phyloP scores from a whole-genome alignment of 2,888 invertebrate species.

The Macrosiphum euphorbiae region DNA sequence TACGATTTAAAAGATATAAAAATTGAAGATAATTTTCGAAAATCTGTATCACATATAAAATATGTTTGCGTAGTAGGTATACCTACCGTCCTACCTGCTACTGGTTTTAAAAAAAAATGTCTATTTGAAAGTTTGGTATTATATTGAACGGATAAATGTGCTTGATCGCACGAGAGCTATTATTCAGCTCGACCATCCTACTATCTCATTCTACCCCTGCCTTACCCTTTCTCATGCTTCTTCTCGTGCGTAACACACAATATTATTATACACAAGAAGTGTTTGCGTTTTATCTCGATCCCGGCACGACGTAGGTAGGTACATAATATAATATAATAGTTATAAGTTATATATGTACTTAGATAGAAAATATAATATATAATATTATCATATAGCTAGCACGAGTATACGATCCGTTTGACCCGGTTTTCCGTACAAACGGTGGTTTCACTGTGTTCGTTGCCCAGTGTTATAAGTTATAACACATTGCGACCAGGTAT shows the following conservation, averaged over 20 bases:
- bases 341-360: not conserved
- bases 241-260: not conserved
- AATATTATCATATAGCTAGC: not conserved
- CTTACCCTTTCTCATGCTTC: not conserved
- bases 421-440: slow-evolving; percentile 1
- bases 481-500: not conserved
- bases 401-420: not conserved
- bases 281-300: not conserved
- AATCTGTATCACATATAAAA: not conserved
- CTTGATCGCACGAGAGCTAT: not conserved
- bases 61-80: not conserved
- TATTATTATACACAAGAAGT: not conserved
- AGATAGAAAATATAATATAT: not conserved
- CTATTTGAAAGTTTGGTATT: not conserved
- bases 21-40: not conserved
- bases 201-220: not conserved
- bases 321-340: not conserved
- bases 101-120: not conserved
- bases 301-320: not conserved
- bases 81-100: not conserved
- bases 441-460: not conserved
- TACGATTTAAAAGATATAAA: not conserved
- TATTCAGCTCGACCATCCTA: not conserved
- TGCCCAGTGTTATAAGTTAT: too few relatives aligned
- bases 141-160: not conserved